Conservation (phyloP, 1,140 invertebrate species). For the Cyclina sinensis region DNA sequence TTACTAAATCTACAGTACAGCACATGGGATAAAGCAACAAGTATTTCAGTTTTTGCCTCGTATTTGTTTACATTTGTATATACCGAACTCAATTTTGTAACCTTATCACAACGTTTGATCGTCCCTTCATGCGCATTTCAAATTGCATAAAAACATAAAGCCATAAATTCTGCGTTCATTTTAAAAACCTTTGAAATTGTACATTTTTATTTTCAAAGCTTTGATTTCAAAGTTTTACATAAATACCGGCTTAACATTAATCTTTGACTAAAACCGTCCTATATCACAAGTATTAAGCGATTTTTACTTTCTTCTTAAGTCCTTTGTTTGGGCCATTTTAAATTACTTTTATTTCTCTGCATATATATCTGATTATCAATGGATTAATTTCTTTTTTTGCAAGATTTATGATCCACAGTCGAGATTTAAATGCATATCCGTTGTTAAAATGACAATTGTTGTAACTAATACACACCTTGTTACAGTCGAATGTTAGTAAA, state of each 20-base stretch:
- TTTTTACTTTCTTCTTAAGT: background rate
- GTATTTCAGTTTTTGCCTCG: no score
- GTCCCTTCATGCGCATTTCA: no score
- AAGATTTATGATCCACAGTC: background rate
- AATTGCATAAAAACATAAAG: no score
- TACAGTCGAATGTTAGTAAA: no score
- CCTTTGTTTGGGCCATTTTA: background rate
- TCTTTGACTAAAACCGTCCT: background rate
- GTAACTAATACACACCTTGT: background rate
- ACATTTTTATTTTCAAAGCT: no score
- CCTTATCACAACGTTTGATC: no score
- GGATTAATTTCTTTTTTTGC: background rate
- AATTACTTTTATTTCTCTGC: background rate
- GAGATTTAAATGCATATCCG: background rate
- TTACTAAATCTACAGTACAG: no score
- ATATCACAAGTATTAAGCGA: background rate
- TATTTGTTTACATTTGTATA: background rate
- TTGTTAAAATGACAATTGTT: background rate
- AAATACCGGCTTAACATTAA: conserved; percentile 4
- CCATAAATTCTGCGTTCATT: no score
- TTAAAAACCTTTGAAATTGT: no score
- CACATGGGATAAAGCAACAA: no score
- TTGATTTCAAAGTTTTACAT: no score
- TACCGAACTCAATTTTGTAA: background rate
- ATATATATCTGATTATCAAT: background rate